Base-by-base conservation (phyloP, 2,888 invertebrate species). In the Netelia inedita region DNA sequence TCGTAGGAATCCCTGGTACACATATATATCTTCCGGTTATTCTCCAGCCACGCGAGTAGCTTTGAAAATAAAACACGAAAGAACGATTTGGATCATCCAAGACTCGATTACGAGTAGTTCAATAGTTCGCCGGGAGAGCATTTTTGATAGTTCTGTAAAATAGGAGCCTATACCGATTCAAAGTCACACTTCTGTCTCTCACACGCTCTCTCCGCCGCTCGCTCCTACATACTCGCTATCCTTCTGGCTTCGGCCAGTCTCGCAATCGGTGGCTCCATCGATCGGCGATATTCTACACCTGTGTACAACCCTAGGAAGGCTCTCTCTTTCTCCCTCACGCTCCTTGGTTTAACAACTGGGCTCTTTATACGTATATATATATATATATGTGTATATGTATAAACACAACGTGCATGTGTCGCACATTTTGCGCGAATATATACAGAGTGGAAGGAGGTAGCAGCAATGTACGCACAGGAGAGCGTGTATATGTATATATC, bases 191-290 rank as follows among this genome's bases (percentile, higher is more conserved):
- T 28, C 5, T 46, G 2, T 46, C 46, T 46, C 46, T 46, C 46
- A 14, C 46, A 14, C 46, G 8, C 46, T 46, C 46, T 46, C 11
- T 46, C 9, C 14, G 5, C 28, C 46, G 16, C 21, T 41, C 19
- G 28, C 46, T 72, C 41, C 21, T 59, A n/a, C 43, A 35, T 63
- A 28, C 81, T 71, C 21, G 50, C 59, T 66, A 74, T 80, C 65
- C 79, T 81, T 82, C 73, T 71, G 72, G 74, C 63, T 55, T 21
- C 19, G 14, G 55, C 50, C 50, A 71, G 82, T 85, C 65, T 9
- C 50, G 41, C 74, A 85, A 82, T 85, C 82, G 81, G 73, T 74
- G 79, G 79, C 85, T 79, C 82, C 71, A 85, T 85, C 74, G 82
- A 85, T 85, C 85, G 79, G 74, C 85, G 78, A 73, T 81, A 78